Evolutionary conservation across 2,888 invertebrate species (phyloP).

Genomic region (Baccha elongata): DNA sequence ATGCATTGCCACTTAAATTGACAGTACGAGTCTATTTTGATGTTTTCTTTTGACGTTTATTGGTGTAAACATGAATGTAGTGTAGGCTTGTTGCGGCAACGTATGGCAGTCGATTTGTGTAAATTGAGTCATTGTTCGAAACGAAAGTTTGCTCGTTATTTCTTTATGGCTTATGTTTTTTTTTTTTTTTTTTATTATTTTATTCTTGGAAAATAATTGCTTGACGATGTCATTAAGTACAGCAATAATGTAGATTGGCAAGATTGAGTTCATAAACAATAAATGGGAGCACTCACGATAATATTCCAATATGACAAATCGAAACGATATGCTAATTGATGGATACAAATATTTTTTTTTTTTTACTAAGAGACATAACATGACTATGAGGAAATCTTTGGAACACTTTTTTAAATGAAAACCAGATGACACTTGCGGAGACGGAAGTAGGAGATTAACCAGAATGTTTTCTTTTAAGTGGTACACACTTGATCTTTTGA

Average conservation of each 20-base stretch:
- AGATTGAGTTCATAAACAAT: slow-evolving; percentile 40
- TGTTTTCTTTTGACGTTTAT: slow-evolving; percentile 64
- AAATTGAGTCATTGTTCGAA: slow-evolving; percentile 69
- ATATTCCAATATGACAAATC: slow-evolving; percentile 40
- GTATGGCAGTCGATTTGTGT: slow-evolving; percentile 42
- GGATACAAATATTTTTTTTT: slow-evolving; percentile 9
- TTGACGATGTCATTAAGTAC: slow-evolving; percentile 41
- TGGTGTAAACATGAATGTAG: slow-evolving; percentile 68
- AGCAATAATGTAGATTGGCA: slow-evolving; percentile 47
- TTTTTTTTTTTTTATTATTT: background rate
- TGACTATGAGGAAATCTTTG: background rate
- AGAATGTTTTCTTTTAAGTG: slow-evolving; percentile 5
- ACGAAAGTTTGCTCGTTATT: slow-evolving; percentile 12
- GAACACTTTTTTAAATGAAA: background rate
- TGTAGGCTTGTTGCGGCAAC: slow-evolving; percentile 1
- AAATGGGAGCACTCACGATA: slow-evolving; percentile 24
- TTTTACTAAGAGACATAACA: background rate
- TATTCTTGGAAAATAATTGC: slow-evolving; percentile 35
- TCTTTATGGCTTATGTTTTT: background rate
- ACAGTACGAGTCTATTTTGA: slow-evolving; percentile 56
- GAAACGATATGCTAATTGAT: slow-evolving; percentile 44
- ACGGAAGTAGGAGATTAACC: background rate
- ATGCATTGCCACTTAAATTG: slow-evolving; percentile 69
- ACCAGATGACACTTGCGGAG: slow-evolving; percentile 4
- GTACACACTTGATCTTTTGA: background rate